These are phyloP conservation scores for Calephelis virginiensis DNA, from an alignment of 1,140 invertebrate genomes.

Conservation along the genomic window DNA sequence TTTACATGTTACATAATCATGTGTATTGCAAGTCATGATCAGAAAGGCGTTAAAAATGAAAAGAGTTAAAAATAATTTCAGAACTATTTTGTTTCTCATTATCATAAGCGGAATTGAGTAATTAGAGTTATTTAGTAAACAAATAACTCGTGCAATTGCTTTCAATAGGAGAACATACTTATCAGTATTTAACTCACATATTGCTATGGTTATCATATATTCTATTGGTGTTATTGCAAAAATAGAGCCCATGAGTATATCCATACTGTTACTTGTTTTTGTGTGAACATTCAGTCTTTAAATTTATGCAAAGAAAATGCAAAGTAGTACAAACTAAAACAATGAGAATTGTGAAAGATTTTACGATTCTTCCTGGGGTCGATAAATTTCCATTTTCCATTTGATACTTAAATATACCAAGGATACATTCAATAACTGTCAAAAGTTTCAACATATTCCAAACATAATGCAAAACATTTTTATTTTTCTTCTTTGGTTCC, in stretches of 20 bases:
- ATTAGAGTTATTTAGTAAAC: background rate
- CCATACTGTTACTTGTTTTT: too few relatives aligned
- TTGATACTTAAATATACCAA: background rate
- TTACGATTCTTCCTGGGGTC: background rate
- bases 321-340: background rate
- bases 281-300: background rate
- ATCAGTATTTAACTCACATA: background rate
- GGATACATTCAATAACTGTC: background rate
- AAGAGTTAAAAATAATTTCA: background rate
- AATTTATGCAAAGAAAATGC: background rate
- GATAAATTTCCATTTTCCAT: background rate
- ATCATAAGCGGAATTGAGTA: background rate
- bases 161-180: background rate
- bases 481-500: background rate
- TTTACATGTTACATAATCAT: background rate
- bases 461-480: background rate
- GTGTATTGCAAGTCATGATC: background rate
- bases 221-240: background rate
- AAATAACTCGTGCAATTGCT: background rate
- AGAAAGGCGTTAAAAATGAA: background rate
- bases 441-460: background rate
- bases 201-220: background rate
- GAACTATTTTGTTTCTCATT: background rate
- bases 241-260: background rate
- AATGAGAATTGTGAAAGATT: background rate